These are phyloP conservation scores for Platyura marginata DNA, from an alignment of 1,140 invertebrate species.

Conservation along the genomic window DNA sequence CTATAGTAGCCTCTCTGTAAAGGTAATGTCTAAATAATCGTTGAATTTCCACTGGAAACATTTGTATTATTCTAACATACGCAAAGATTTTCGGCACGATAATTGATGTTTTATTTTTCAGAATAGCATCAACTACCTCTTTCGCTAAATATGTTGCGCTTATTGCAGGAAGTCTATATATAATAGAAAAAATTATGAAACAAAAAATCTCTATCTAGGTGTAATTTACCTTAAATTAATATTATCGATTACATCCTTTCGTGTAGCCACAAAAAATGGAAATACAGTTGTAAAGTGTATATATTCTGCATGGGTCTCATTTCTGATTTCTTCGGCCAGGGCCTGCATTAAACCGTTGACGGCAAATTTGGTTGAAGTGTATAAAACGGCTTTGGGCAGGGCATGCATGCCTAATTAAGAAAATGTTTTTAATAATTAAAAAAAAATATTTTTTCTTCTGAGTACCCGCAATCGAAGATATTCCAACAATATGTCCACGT, in stretches of 20 bases:
- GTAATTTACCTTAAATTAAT: too few relatives aligned
- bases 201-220: too few relatives aligned
- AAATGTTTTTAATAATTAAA: background rate
- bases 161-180: too few relatives aligned
- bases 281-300: slow-evolving; percentile 19
- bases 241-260: slow-evolving; percentile 1
- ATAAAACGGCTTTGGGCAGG: slow-evolving; percentile 18
- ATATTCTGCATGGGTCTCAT: slow-evolving; percentile 14
- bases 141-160: too few relatives aligned
- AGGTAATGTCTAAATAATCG: too few relatives aligned
- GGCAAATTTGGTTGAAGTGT: slow-evolving; percentile 21
- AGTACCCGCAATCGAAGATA: slow-evolving; percentile 17
- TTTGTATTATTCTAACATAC: too few relatives aligned
- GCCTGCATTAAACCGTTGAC: slow-evolving; percentile 21
- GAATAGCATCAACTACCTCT: too few relatives aligned
- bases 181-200: too few relatives aligned
- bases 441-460: background rate
- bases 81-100: too few relatives aligned
- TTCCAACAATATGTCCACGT: slow-evolving; percentile 18
- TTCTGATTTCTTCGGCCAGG: slow-evolving; percentile 14
- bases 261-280: slow-evolving; percentile 18
- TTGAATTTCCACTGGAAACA: too few relatives aligned
- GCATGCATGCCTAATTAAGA: slow-evolving; percentile 9
- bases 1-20: too few relatives aligned
- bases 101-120: too few relatives aligned